These are phyloP conservation scores for Ibidorhyncha struthersii DNA, from an alignment of 2,113 vertebrate genomes.

Conservation along the genomic window DNA sequence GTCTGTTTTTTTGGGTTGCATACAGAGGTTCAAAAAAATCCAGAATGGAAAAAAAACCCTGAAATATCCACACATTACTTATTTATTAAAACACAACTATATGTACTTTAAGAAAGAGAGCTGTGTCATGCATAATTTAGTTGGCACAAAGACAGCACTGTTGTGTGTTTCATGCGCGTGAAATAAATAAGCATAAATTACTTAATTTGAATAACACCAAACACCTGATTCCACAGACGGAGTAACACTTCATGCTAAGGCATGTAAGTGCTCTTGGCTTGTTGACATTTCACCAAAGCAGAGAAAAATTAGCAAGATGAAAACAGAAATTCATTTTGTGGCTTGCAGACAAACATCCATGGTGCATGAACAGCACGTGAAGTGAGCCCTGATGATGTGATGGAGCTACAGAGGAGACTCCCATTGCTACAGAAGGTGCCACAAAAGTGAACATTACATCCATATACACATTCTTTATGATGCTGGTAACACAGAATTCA, in stretches of 20 bases:
- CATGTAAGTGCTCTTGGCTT: conserved; percentile 4
- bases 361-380: not conserved
- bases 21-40: not conserved
- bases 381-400: not conserved
- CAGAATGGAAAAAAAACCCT: not conserved
- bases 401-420: not conserved
- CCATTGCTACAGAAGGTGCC: not conserved
- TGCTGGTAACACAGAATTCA: not conserved
- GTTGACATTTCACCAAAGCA: not conserved
- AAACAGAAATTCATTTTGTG: not conserved
- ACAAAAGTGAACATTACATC: not conserved
- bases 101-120: not conserved
- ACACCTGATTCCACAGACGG: conserved; percentile 37
- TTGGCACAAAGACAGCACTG: not conserved
- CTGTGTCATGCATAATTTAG: conserved; percentile 25
- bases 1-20: not conserved
- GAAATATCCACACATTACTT: not conserved
- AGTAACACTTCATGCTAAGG: conserved; percentile 8
- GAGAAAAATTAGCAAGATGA: conserved; percentile 7
- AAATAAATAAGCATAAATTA: conserved; percentile 57
- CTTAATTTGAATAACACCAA: conserved; percentile 38
- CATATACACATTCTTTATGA: not conserved
- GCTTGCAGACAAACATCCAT: not conserved
- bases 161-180: not conserved
- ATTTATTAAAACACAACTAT: not conserved